Conservation (phyloP, 2,797 vertebrate species). For the Channallabes apus region DNA sequence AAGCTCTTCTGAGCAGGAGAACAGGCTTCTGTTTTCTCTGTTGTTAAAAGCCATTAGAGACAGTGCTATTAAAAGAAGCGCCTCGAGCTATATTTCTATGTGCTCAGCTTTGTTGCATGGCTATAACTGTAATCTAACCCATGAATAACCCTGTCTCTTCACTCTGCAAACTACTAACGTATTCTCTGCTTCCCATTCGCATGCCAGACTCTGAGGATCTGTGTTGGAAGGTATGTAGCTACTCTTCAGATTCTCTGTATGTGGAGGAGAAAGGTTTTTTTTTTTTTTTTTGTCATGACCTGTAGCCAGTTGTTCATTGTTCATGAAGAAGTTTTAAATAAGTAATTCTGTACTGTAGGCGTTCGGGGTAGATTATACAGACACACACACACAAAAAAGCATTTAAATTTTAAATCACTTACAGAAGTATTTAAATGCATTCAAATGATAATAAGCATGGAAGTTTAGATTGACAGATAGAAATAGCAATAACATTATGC, state of each 20-base stretch:
- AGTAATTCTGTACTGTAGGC: not conserved
- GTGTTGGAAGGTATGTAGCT: slow-evolving; percentile 88
- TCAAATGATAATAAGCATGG: not conserved
- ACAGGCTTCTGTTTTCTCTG: not conserved
- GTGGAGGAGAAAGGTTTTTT: not conserved
- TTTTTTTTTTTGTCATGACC: not conserved
- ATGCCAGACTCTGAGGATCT: slow-evolving; percentile 92
- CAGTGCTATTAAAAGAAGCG: slow-evolving; percentile 6
- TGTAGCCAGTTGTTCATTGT: not conserved
- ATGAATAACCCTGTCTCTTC: slow-evolving; percentile 34
- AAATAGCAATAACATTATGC: not conserved
- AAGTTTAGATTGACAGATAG: not conserved
- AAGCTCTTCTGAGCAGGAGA: slow-evolving; percentile 3
- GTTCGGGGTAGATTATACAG: not conserved
- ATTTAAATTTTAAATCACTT: not conserved
- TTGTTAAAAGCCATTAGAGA: not conserved
- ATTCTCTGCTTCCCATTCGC: slow-evolving; percentile 83
- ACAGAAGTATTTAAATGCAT: not conserved
- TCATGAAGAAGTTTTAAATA: not conserved
- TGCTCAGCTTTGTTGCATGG: slow-evolving; percentile 45
- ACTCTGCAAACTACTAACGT: slow-evolving; percentile 77
- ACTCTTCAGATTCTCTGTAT: not conserved
- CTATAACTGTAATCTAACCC: slow-evolving; percentile 41
- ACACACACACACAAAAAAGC: not conserved
- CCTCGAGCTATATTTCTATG: slow-evolving; percentile 10